Evolutionary conservation across 2,888 invertebrate species (phyloP), one percentile per base, ranked within the genome.

Genomic region (Heliothis peltigera): DNA sequence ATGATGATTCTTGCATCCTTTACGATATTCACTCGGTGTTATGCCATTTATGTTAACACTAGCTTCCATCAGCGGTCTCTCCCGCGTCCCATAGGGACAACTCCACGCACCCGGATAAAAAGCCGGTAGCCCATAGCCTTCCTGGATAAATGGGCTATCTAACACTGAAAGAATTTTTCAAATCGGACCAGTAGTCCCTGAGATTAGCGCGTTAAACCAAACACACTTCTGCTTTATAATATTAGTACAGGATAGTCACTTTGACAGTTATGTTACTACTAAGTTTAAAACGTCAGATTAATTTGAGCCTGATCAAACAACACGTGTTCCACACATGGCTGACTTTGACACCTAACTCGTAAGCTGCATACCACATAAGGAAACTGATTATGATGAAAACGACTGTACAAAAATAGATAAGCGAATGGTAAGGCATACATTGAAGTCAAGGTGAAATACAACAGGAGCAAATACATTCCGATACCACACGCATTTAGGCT

Each of bases 381-480:
- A 42, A 47, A 64, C 42, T 62, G 28, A 46, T 46, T 21, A 61
- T 22, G 2, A 43, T 21, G 15, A 48, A 47, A 25, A 39, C 2
- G 18, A 44, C 39, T 22, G 8, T 42, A 43, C 28, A 28, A 10
- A 55, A 54, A 58, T 35, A 47, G n/a, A 60, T 25, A 60, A 60
- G 57, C 44, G 7, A 35, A 44, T 56, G 46, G 15, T 39, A 61
- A 35, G 25, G 44, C 56, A 60, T 62, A 54, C 49, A 49, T 59
- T 53, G 53, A 49, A 75, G 21, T 57, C 76, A 75, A 75, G 79
- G 76, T 64, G 42, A 79, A 55, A 55, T 42, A 59, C 19, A 28
- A 18, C 70, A 64, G 59, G 64, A 54, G 76, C 46, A 46, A n/a
- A 68, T 69, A 79, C 47, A 79, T 79, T 75, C 70, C 64, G 42